These are phyloP conservation scores for Nannospalax galili DNA, from an alignment of 2,113 vertebrate species.

Conservation along the genomic window DNA sequence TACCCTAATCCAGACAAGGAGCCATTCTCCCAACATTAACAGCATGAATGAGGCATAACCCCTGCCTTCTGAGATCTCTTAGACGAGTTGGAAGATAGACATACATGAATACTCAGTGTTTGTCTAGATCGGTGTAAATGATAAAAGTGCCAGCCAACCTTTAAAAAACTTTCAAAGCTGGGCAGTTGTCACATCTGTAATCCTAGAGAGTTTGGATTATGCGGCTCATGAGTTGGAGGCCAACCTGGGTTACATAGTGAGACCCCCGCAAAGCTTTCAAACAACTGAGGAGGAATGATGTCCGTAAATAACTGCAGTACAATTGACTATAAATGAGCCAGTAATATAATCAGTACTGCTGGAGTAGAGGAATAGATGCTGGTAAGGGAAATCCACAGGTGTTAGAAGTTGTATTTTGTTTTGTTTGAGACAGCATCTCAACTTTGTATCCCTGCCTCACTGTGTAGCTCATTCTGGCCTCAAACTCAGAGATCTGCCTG, in stretches of 20 bases:
- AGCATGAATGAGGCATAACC: background rate
- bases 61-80: background rate
- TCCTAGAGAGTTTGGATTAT: background rate
- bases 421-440: too few species aligned
- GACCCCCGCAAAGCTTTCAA: background rate
- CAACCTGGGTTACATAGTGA: background rate
- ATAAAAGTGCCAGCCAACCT: background rate
- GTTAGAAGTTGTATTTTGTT: background rate
- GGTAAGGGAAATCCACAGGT: background rate
- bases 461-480: too few species aligned
- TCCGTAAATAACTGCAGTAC: background rate
- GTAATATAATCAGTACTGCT: background rate
- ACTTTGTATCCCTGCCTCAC: too few species aligned
- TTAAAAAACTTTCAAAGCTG: background rate
- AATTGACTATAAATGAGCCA: background rate
- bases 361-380: background rate
- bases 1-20: background rate
- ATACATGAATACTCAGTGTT: too few species aligned
- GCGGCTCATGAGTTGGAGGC: background rate
- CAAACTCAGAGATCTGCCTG: too few species aligned
- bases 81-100: background rate
- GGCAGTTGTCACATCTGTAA: background rate
- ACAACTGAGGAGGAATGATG: background rate
- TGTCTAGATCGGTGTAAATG: background rate
- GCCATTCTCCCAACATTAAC: background rate